A percentile compares a stretch with the other conserved stretches of the same genome.
Evolutionary conservation across 2,797 vertebrate genomes (phyloP).

Genomic region (Parauchenoglanis ngamensis): DNA sequence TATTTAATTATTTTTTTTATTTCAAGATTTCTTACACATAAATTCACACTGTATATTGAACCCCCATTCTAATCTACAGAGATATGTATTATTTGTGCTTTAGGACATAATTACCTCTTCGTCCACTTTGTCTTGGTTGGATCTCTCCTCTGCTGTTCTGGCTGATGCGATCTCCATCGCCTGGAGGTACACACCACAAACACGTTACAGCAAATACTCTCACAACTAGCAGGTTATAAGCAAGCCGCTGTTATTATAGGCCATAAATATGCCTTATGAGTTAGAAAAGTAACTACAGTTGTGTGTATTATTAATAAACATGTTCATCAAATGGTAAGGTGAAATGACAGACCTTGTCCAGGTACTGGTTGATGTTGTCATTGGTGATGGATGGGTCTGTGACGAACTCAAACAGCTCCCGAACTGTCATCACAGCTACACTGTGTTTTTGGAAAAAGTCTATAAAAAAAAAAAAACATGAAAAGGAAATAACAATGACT

Average conservation of each 20-base stretch:
- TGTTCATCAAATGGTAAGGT: background rate
- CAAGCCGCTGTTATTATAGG: background rate
- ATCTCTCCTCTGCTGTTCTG: slow-evolving; percentile 86
- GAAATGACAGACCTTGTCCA: slow-evolving; percentile 79
- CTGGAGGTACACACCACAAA: slow-evolving; percentile 67
- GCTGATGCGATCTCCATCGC: slow-evolving; percentile 86
- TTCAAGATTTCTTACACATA: background rate
- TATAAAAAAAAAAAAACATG: slow-evolving; percentile 56
- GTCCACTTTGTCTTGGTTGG: slow-evolving; percentile 89
- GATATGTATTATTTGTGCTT: background rate
- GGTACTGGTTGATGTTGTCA: slow-evolving; percentile 86
- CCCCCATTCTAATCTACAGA: background rate
- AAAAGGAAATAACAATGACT: background rate
- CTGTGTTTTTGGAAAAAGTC: slow-evolving; percentile 86
- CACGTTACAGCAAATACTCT: background rate
- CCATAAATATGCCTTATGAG: background rate
- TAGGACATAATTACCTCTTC: slow-evolving; percentile 76
- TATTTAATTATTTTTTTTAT: background rate
- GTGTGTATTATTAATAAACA: background rate
- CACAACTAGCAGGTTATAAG: background rate
- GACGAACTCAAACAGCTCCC: slow-evolving; percentile 93
- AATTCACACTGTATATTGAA: background rate
- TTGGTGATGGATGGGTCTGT: slow-evolving; percentile 88
- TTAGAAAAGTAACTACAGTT: background rate
- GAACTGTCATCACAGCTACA: slow-evolving; percentile 91